These are phyloP conservation scores for Callipepla squamata DNA, from an alignment of 2,113 vertebrate species.

Conservation along the genomic window DNA sequence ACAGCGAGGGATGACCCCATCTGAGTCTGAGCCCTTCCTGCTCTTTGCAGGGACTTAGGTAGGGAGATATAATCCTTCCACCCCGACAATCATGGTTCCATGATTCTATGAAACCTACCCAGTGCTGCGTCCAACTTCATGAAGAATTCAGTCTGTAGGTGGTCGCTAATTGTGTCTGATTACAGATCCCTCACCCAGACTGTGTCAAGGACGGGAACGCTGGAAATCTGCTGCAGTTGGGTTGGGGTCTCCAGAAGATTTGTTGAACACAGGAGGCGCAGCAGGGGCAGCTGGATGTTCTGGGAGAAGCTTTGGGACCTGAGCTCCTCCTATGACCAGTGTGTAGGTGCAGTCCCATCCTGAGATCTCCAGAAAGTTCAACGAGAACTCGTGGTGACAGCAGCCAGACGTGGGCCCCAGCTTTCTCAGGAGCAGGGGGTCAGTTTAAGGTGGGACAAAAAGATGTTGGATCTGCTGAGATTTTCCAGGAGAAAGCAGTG, in stretches of 20 bases:
- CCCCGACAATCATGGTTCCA: background rate
- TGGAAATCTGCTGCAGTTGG: accelerated
- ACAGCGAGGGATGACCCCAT: background rate
- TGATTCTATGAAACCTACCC: background rate
- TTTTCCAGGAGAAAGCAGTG: background rate
- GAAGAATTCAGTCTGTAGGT: background rate
- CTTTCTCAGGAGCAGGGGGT: background rate
- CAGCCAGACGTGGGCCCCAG: background rate
- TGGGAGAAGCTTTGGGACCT: accelerated
- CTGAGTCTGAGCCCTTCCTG: background rate
- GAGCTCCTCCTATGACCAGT: background rate
- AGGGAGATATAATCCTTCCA: background rate
- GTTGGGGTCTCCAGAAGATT: background rate
- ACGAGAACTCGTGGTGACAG: background rate
- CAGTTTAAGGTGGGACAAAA: background rate
- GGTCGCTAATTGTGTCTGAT: background rate
- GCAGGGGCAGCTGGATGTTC: background rate
- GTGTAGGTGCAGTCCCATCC: background rate
- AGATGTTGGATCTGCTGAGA: background rate
- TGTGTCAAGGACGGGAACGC: background rate
- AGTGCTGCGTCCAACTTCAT: background rate
- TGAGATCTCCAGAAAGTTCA: background rate
- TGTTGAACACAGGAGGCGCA: background rate
- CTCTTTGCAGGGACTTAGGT: background rate
- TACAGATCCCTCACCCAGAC: background rate